phyloP scores from a whole-genome alignment of 37 sponge, comb jelly and placozoan species.

The Beroe forskalii region DNA sequence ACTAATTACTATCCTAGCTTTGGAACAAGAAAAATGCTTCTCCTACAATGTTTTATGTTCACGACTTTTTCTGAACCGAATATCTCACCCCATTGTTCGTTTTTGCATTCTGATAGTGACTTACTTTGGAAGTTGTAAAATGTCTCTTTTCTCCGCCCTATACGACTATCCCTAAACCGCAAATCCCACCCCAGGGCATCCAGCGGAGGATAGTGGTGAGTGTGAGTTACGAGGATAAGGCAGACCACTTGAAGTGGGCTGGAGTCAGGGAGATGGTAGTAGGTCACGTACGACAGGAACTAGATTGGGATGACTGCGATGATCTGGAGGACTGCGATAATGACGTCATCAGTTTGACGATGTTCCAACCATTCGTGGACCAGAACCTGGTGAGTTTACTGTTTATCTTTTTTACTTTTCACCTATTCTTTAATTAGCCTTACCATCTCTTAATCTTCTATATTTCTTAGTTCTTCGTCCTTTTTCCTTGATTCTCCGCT shows the following conservation, averaged over 20 bases:
- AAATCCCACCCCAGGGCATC: slow-evolving; percentile 62
- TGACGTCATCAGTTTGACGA: slow-evolving; percentile 53
- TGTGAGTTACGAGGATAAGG: slow-evolving; percentile 70
- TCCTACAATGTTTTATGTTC: too few species aligned
- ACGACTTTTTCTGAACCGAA: too few species aligned
- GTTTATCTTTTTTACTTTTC: not conserved
- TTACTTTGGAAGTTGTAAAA: too few species aligned
- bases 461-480: too few species aligned
- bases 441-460: not conserved
- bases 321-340: slow-evolving; percentile 49
- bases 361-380: slow-evolving; percentile 27
- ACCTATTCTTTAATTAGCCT: not conserved
- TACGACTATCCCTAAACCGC: too few species aligned
- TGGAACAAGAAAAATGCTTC: too few species aligned
- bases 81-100: too few species aligned
- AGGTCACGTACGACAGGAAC: slow-evolving; percentile 61
- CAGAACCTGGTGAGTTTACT: not conserved
- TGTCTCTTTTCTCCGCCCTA: too few species aligned
- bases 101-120: too few species aligned
- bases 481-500: too few species aligned
- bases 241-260: slow-evolving; percentile 35
- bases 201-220: slow-evolving; percentile 84
- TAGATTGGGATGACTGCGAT: slow-evolving; percentile 64
- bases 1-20: too few species aligned
- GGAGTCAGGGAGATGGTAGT: slow-evolving; percentile 53